Evolutionary conservation across 2,113 vertebrate species (phyloP), one percentile per base, ranked within the genome.

Genomic region (Dinomys branickii): DNA sequence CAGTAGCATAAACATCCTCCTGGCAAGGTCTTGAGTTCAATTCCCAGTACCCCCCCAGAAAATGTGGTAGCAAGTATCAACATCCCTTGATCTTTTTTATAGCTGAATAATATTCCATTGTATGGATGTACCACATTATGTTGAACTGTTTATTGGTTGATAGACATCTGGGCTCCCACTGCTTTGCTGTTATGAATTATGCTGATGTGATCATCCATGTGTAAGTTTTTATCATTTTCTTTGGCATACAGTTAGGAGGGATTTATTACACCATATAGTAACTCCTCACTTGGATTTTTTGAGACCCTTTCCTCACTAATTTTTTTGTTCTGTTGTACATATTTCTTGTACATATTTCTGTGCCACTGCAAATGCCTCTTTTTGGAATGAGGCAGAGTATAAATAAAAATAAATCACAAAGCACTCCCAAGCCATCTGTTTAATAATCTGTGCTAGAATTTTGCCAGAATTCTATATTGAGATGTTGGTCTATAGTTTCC

Each of bases 371-470:
- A 95, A 96, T 50, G n/a, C 82, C 85, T 93, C 91, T 91, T 97
- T 96, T 85, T 94, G 96, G 90, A 96, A 90, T 12, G n/a, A 97
- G 92, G 93, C 85, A 69, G 96, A 92, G 47, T 97, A 96, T 85
- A 98, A 97, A 97, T 97, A 97, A 97, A 97, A 97, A 94, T 97
- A 96, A 97, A 67, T 90, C 95, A 85, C 92, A 61, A 96, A 98
- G 78, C 90, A 88, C 71, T 96, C 94, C 88, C 95, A 56, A 95
- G 92, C 97, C 97, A 98, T 98, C 97, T 98, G 97, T 97, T 97
- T 98, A 96, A 97, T 98, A 97, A 98, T 97, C 97, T 97, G 96
- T 77, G 71, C 92, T 82, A 97, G 96, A 88, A 80, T 95, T 90
- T 83, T 97, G 97, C 96, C 97, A 97, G 90, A 85, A 95, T 97